Conservation (phyloP, 2,113 vertebrate species). For the Notothenia rossii region DNA sequence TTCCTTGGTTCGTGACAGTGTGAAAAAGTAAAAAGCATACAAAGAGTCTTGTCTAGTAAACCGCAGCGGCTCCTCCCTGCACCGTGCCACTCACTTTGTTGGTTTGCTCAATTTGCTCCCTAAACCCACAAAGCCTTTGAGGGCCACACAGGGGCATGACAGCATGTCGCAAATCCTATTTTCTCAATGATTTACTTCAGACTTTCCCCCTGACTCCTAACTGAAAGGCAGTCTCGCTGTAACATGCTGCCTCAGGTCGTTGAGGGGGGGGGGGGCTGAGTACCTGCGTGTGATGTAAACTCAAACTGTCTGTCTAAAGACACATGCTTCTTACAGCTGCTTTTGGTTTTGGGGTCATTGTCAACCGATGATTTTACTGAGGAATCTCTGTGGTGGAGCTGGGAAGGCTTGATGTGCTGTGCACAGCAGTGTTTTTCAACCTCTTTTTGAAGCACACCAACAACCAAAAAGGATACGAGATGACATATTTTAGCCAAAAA, state of each 20-base stretch:
- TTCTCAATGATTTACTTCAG: slow-evolving; percentile 58
- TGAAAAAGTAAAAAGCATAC: slow-evolving; percentile 52
- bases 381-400: slow-evolving; percentile 49
- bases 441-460: too few relatives aligned
- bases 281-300: slow-evolving; percentile 37
- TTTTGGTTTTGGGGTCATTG: slow-evolving; percentile 44
- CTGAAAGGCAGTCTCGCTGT: slow-evolving; percentile 8
- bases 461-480: too few relatives aligned
- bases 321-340: slow-evolving; percentile 41
- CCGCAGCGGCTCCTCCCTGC: slow-evolving; percentile 71
- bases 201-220: slow-evolving; percentile 7
- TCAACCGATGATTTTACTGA: slow-evolving; percentile 37
- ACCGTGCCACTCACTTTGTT: slow-evolving; percentile 73
- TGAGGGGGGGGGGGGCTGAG: background rate
- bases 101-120: slow-evolving; percentile 73
- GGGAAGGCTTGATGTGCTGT: slow-evolving; percentile 38
- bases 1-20: slow-evolving; percentile 38
- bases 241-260: slow-evolving; percentile 4
- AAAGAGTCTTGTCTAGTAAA: slow-evolving; percentile 68
- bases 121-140: slow-evolving; percentile 70
- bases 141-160: slow-evolving; percentile 62
- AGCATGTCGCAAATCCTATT: slow-evolving; percentile 59
- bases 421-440: background rate
- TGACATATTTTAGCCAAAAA: too few relatives aligned
- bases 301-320: slow-evolving; percentile 21